Evolutionary conservation across 2,888 invertebrate genomes (phyloP).

Genomic region (Pyrgus malvae): DNA sequence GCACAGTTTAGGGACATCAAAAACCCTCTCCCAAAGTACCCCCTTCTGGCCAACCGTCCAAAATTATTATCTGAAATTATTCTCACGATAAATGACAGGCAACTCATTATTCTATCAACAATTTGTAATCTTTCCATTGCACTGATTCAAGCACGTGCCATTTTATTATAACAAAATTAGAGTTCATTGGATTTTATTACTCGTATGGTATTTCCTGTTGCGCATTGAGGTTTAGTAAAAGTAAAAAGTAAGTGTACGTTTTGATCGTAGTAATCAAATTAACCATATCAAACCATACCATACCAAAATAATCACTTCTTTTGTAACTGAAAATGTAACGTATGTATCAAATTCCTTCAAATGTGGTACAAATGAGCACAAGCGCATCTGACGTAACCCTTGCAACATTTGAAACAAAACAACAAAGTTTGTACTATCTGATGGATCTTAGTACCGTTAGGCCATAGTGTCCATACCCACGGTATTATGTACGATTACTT

Average conservation of each 20-base stretch:
- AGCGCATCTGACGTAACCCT: background rate
- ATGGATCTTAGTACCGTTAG: conserved; percentile 18
- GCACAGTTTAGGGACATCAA: conserved; percentile 43
- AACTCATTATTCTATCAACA: background rate
- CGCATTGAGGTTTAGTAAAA: no score
- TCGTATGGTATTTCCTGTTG: no score
- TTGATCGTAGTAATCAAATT: no score
- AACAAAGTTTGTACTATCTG: conserved; percentile 18
- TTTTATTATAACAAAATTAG: background rate
- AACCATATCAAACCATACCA: no score
- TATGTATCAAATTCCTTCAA: background rate
- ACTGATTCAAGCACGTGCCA: conserved; percentile 9
- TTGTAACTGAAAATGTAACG: no score
- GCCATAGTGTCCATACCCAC: conserved; percentile 7
- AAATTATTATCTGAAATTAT: conserved; percentile 47
- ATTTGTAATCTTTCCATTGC: conserved; percentile 17
- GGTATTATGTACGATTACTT: conserved; percentile 15
- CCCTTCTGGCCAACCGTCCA: conserved; percentile 44
- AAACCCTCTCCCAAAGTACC: conserved; percentile 49
- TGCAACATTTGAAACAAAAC: conserved; percentile 10
- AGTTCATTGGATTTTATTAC: background rate
- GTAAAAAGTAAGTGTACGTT: no score
- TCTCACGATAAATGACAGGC: conserved; percentile 30
- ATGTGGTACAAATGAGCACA: background rate
- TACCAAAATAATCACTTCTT: no score